phyloP scores from a whole-genome alignment of 2,888 invertebrate genomes.

The Hirtodrosophila confusa region DNA sequence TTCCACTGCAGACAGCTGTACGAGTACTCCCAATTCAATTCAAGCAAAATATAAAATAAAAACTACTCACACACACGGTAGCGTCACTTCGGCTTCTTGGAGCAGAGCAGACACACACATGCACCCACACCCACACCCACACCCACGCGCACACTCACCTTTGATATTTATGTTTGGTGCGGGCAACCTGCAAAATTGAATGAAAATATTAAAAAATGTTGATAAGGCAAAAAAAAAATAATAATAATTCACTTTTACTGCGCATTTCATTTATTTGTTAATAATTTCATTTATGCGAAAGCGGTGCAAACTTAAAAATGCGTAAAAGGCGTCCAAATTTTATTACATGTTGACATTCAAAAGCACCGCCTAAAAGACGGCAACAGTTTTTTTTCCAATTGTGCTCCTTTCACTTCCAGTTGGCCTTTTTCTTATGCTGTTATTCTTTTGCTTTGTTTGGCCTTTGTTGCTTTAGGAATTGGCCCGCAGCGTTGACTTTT shows the following conservation, averaged over 20 bases:
- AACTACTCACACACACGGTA: slow-evolving; percentile 42
- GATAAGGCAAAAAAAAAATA: slow-evolving; percentile 31
- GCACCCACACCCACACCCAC: slow-evolving; percentile 3
- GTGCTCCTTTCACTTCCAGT: slow-evolving; percentile 4
- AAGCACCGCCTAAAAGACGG: slow-evolving; percentile 28
- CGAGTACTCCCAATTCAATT: slow-evolving; percentile 34
- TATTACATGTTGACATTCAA: slow-evolving; percentile 62
- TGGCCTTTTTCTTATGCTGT: slow-evolving; percentile 9
- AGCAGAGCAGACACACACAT: slow-evolving; percentile 6
- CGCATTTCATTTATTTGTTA: slow-evolving; percentile 69
- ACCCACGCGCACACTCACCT: slow-evolving; percentile 50
- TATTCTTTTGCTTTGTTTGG: slow-evolving; percentile 10
- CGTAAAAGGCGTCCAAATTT: slow-evolving; percentile 51
- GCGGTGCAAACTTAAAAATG: slow-evolving; percentile 49
- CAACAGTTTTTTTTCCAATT: slow-evolving; percentile 20
- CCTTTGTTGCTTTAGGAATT: slow-evolving; percentile 25
- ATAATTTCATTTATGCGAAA: slow-evolving; percentile 63
- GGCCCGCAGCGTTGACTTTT: slow-evolving; percentile 35
- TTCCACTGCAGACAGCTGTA: background rate
- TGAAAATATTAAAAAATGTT: slow-evolving; percentile 59
- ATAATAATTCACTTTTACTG: slow-evolving; percentile 58
- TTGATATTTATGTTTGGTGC: slow-evolving; percentile 59
- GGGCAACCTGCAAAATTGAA: slow-evolving; percentile 57
- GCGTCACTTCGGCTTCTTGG: slow-evolving; percentile 38
- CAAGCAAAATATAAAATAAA: slow-evolving; percentile 22